A percentile compares a stretch with the other conserved stretches of the same genome.
Conservation (phyloP, 2,888 invertebrate species). For the Sarcophaga variegata region DNA sequence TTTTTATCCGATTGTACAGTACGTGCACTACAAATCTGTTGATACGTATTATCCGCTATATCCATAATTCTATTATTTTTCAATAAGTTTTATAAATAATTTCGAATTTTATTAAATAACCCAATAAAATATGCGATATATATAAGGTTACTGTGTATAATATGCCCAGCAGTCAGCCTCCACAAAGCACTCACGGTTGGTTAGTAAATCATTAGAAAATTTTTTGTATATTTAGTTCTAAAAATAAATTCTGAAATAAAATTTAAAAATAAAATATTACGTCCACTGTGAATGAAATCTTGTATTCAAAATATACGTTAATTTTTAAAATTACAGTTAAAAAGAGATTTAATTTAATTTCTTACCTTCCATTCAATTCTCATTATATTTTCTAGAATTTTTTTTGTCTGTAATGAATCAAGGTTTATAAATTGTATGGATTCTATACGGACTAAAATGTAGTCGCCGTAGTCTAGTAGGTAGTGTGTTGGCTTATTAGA, state of each 20-base stretch:
- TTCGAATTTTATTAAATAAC: constrained; percentile 50
- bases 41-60: constrained; percentile 82
- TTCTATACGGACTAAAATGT: no score
- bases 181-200: constrained; percentile 17
- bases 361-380: no score
- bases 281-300: constrained; percentile 21
- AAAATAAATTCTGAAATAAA: constrained; percentile 57
- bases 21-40: constrained; percentile 87
- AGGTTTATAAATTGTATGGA: no score
- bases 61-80: constrained; percentile 55
- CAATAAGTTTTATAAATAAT: constrained; percentile 8
- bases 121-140: constrained; percentile 4
- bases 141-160: not conserved
- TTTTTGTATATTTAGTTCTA: constrained; percentile 55
- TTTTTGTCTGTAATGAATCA: no score
- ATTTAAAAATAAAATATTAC: constrained; percentile 45
- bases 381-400: not conserved
- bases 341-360: no score
- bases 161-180: constrained; percentile 13
- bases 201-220: constrained; percentile 31
- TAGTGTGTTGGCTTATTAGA: no score
- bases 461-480: no score
- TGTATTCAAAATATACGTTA: constrained; percentile 1
- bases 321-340: not conserved
- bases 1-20: constrained; percentile 89